Base-by-base conservation (phyloP, 2,888 invertebrate species). In the Limenitis camilla region DNA sequence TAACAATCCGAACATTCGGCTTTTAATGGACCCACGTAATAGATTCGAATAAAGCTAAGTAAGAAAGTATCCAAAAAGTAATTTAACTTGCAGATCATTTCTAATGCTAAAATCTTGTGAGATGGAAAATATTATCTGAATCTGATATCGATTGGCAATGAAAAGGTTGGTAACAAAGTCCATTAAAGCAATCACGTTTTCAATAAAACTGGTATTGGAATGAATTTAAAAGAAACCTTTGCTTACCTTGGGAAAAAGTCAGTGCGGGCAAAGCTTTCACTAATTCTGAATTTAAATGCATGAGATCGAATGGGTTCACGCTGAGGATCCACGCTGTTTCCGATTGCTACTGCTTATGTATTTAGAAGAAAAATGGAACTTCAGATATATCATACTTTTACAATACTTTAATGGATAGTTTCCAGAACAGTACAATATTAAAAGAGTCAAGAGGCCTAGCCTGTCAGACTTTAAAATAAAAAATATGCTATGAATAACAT, bases 231-330 rank as follows among this genome's bases (percentile, higher is more conserved):
- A 67, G 69, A 72, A 67, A 68, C 63, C 71, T 68, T 78, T 76
- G 76, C 81, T 77, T 74, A 78, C 82, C 77, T 78, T 69, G 63
- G 66, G 70, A 79, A 82, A 79, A 65, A 79, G 67, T 74, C 73
- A 68, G 74, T 78, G 79, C 68, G n/a, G 77, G 76, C 69, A 73
- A 74, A 74, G 77, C 78, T 76, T 75, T 74, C 77, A 78, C 84
- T 86, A 86, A 86, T 86, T 85, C 82, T 78, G 80, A 84, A 86
- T 86, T 86, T 86, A 86, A 86, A 86, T 86, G 86, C 86, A 86
- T 86, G 85, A 85, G 85, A 83, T 83, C 79, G 82, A 84, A 85
- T 82, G 76, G 80, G 80, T 83, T 80, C 76, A 76, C 75, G 76
- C 76, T 74, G 74, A 68, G 78, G 72, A 78, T 78, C 74, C 68